These are phyloP conservation scores for Hololepta plana DNA, from an alignment of 2,888 invertebrate species.

Conservation along the genomic window DNA sequence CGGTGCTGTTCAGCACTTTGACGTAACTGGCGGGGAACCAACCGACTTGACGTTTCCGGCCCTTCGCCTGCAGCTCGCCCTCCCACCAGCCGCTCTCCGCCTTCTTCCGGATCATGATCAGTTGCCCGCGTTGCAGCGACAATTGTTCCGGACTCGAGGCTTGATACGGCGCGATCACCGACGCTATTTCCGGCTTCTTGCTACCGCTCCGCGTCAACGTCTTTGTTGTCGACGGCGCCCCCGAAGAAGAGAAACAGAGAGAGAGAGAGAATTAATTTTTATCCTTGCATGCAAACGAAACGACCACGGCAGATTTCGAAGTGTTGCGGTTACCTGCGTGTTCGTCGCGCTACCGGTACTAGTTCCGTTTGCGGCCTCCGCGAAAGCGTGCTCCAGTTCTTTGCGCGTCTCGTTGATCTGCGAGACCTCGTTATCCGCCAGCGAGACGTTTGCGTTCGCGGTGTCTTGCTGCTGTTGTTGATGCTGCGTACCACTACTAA, in stretches of 20 bases:
- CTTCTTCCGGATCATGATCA: slow-evolving; percentile 92
- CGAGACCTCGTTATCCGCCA: slow-evolving; percentile 26
- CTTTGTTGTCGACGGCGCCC: not conserved
- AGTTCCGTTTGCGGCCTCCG: slow-evolving; percentile 6
- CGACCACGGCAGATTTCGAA: too few relatives aligned
- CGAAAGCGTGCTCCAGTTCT: not conserved
- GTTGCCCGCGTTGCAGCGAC: slow-evolving; percentile 73
- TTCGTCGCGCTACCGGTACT: slow-evolving; percentile 6
- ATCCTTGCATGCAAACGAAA: too few relatives aligned
- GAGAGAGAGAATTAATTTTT: not conserved
- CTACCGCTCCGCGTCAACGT: slow-evolving; percentile 33
- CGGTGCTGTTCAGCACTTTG: slow-evolving; percentile 54
- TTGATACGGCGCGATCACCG: slow-evolving; percentile 83
- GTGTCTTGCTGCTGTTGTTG: slow-evolving; percentile 10
- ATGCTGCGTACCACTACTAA: slow-evolving; percentile 5
- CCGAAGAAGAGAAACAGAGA: not conserved
- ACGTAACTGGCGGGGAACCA: slow-evolving; percentile 99
- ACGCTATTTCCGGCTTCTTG: slow-evolving; percentile 81
- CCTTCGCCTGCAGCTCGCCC: slow-evolving; percentile 87
- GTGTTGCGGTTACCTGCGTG: not conserved
- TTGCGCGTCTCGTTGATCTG: slow-evolving; percentile 30
- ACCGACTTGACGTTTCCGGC: slow-evolving; percentile 80
- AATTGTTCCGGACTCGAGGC: slow-evolving; percentile 87
- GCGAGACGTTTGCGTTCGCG: slow-evolving; percentile 18
- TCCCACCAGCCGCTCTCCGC: slow-evolving; percentile 99